Percentiles rank a stretch among this genome's conserved stretches.
These are phyloP conservation scores for Saccopteryx leptura DNA, from an alignment of 2,113 vertebrate species.

Conservation along the genomic window DNA sequence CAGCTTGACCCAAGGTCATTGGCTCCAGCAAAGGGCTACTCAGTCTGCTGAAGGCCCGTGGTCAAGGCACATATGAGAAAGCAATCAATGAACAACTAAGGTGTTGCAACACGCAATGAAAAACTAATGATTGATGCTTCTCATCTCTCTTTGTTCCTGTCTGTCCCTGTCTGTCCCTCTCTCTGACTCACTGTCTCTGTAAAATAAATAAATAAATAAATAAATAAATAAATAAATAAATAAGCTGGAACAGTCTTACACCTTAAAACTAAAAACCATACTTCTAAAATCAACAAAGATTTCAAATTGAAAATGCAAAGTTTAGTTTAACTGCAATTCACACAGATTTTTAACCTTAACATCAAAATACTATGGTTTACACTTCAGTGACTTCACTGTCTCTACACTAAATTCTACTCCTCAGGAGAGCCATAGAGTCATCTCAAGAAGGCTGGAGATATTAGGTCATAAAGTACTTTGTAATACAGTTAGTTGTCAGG, in stretches of 20 bases:
- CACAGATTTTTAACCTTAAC: not conserved
- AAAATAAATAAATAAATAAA: no score
- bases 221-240: no score
- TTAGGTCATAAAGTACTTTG: not conserved
- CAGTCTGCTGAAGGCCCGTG: no score
- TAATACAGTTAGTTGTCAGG: not conserved
- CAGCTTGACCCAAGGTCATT: no score
- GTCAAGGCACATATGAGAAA: no score
- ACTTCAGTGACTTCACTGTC: not conserved
- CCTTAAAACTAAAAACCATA: constrained; percentile 9
- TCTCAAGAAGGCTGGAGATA: not conserved
- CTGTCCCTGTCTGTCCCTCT: no score
- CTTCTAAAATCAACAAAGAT: constrained; percentile 30
- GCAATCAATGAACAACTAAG: no score
- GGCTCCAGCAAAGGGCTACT: no score
- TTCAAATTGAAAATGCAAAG: constrained; percentile 2
- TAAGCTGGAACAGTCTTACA: not conserved
- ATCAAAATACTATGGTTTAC: constrained; percentile 22
- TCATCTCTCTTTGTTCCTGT: no score
- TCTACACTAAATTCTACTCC: not conserved
- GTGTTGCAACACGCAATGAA: no score
- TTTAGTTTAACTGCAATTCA: constrained; percentile 28
- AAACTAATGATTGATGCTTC: no score
- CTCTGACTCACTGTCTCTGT: no score
- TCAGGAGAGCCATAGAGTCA: not conserved